These are phyloP conservation scores for Elymnias hypermnestra DNA, from an alignment of 1,140 invertebrate species.

Conservation along the genomic window DNA sequence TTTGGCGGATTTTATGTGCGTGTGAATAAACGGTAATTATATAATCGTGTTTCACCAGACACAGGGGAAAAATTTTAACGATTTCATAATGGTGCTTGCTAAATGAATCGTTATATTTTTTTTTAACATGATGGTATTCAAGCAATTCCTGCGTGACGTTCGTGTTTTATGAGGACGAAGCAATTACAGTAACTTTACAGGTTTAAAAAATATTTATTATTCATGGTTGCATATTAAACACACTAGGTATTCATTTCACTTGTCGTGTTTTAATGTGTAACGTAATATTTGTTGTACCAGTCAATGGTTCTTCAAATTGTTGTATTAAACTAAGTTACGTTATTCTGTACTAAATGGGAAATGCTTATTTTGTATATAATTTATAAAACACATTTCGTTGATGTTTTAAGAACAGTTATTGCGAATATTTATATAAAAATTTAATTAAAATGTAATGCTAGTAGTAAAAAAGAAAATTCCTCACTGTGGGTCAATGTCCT, in stretches of 20 bases:
- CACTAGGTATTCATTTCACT: not conserved
- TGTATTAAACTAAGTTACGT: no score
- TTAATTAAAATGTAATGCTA: no score
- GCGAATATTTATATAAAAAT: no score
- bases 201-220: constrained; percentile 5
- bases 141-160: constrained; percentile 7
- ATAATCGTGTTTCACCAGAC: constrained; percentile 56
- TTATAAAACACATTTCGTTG: no score
- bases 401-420: no score
- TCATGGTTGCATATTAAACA: constrained; percentile 1
- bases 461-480: no score
- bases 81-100: constrained; percentile 47
- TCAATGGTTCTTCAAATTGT: no score
- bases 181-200: constrained; percentile 1
- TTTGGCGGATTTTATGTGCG: constrained; percentile 59
- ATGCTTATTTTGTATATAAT: no score
- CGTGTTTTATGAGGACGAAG: constrained; percentile 2
- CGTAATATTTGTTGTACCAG: no score
- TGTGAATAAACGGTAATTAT: constrained; percentile 63
- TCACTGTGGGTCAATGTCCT: no score
- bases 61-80: constrained; percentile 55
- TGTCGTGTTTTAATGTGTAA: not conserved
- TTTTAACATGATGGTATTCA: constrained; percentile 12
- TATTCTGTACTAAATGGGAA: no score
- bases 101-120: constrained; percentile 44